Evolutionary conservation across 2,888 invertebrate species (phyloP).

Genomic region (Caenorhabditis sulstoni): DNA sequence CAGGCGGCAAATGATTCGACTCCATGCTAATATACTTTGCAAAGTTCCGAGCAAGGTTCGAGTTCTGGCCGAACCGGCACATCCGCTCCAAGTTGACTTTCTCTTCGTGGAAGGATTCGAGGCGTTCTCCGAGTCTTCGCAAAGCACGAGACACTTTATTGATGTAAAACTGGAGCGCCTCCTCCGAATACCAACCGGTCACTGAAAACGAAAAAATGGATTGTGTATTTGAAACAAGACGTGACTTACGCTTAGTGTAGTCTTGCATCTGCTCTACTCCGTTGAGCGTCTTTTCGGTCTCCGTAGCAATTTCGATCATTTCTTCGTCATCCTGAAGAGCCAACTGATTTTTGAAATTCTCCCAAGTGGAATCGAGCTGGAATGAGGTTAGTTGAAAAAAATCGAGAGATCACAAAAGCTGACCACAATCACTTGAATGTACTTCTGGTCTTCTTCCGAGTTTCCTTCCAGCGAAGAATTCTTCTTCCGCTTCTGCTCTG

Average conservation of each 20-base stretch:
- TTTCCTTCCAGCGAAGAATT: neutral
- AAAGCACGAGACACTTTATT: slow-evolving; percentile 46
- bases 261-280: slow-evolving; percentile 26
- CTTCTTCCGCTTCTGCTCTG: neutral
- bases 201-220: slow-evolving; percentile 19
- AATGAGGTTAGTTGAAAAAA: too few species aligned
- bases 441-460: neutral
- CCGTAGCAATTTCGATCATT: neutral
- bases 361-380: slow-evolving; percentile 34
- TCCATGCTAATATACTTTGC: slow-evolving; percentile 18
- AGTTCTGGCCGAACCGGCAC: slow-evolving; percentile 17
- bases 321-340: slow-evolving; percentile 21
- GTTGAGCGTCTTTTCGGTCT: slow-evolving; percentile 12
- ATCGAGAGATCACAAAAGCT: too few species aligned
- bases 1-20: neutral
- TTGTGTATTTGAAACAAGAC: neutral
- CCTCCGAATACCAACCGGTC: slow-evolving; percentile 37
- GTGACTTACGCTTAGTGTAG: slow-evolving; percentile 23
- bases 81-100: slow-evolving; percentile 24
- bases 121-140: slow-evolving; percentile 34
- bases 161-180: slow-evolving; percentile 39
- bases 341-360: neutral
- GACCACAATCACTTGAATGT: slow-evolving; percentile 40
- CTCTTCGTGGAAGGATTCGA: slow-evolving; percentile 24
- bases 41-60: slow-evolving; percentile 19